Base-by-base conservation (phyloP, 2,113 vertebrate species). In the Bambusicola thoracicus region DNA sequence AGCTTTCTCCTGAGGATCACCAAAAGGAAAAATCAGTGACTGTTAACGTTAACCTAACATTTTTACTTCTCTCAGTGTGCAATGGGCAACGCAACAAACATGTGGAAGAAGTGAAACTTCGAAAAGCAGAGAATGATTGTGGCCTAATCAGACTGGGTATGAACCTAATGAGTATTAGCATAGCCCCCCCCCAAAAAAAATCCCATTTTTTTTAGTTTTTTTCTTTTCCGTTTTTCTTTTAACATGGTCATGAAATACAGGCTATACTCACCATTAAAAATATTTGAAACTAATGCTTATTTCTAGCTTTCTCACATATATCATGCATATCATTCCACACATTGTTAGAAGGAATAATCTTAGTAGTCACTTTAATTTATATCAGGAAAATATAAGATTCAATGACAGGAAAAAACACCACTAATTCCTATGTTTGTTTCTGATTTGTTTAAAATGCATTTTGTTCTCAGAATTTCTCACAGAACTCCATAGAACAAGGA, bases 181-280 rank as follows among this genome's bases (percentile, higher is more conserved):
- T 1, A 77, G 22, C 6, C 15, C 12, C n/a, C n/a, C n/a, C n/a
- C n/a, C n/a, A 38, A 43, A 44, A 27, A 51, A 58, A 38, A 43
- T n/a, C 22, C 6, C 2, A 7, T 8, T 49, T 74, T 68, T 78
- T 27, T 22, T 51, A 80, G 8, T 40, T 81, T 30, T 87, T 2
- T 0, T 53, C 27, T 53, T 6, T 53, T 53, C 51, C 10, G 51
- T 0, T 43, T 80, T 7, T 65, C 13, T 65, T 32, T 4, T 19
- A 70, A 43, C 2, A 77, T 30, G 5, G 13, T n/a, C 11, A 36
- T 19, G 13, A 75, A 91, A 87, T 6, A 3, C 36, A 40, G 75
- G 55, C 32, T 32, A 21, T 2, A 82, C 18, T 36, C 78, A 62
- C 7, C 6, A 36, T n/a, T 40, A 75, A 5, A 75, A 56, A 7